Evolutionary conservation across 1,140 invertebrate species (phyloP).

Genomic region (Drosophila equinoxialis): DNA sequence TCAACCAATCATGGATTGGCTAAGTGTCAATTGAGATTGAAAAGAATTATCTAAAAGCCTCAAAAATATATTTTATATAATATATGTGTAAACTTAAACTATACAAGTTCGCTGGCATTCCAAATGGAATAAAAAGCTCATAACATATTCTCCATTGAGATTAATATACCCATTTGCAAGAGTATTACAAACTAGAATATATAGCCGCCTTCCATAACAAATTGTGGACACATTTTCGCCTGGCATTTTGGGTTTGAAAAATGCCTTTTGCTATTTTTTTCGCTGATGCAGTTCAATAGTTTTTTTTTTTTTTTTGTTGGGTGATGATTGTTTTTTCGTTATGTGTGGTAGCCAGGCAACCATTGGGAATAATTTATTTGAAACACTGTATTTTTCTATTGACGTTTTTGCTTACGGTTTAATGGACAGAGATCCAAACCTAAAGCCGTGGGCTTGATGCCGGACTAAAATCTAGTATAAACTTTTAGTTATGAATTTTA

Average conservation of each 20-base stretch:
- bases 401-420: conserved; percentile 27
- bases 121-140: too few species aligned
- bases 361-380: conserved; percentile 44
- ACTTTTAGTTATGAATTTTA: conserved; percentile 12
- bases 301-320: not conserved
- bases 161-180: not conserved
- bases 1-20: too few species aligned
- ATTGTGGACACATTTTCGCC: conserved; percentile 32
- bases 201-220: conserved; percentile 10
- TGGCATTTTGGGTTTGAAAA: conserved; percentile 25
- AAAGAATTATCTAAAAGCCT: too few species aligned
- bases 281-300: conserved; percentile 10
- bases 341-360: conserved; percentile 9
- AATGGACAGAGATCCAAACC: conserved; percentile 12
- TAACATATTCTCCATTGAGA: too few species aligned
- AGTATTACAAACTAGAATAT: not conserved
- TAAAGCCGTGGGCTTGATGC: conserved; percentile 10
- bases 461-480: conserved; percentile 5
- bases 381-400: conserved; percentile 29
- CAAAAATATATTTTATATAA: too few species aligned
- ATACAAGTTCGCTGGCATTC: too few species aligned
- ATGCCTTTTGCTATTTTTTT: conserved; percentile 28
- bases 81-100: too few species aligned
- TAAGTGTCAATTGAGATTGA: too few species aligned
- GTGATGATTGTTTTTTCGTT: conserved; percentile 7